Percentiles rank a stretch among this genome's conserved stretches.
Conservation (phyloP, 1,140 invertebrate species). For the Theocolax elegans region DNA sequence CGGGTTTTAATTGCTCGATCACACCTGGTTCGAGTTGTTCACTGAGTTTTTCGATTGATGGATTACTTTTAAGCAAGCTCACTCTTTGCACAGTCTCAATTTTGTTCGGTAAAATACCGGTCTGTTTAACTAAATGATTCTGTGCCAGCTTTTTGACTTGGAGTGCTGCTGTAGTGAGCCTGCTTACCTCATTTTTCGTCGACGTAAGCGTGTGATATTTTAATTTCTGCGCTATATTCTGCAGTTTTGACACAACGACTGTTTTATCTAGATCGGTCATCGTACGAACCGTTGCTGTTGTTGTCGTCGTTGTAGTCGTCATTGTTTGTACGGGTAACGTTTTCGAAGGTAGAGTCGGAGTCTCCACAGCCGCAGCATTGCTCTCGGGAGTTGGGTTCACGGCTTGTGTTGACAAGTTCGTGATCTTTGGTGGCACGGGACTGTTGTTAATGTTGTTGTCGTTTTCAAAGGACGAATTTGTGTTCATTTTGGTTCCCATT, state of each 20-base stretch:
- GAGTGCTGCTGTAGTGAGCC: slow-evolving; percentile 49
- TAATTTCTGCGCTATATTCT: slow-evolving; percentile 55
- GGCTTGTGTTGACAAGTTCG: slow-evolving; percentile 42
- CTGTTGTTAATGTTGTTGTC: slow-evolving; percentile 33
- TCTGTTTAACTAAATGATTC: slow-evolving; percentile 54
- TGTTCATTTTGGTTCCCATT: slow-evolving; percentile 42
- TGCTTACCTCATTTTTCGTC: slow-evolving; percentile 50
- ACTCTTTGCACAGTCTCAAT: slow-evolving; percentile 54
- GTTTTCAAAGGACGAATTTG: slow-evolving; percentile 51
- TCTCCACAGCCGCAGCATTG: slow-evolving; percentile 42
- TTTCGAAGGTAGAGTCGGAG: background rate
- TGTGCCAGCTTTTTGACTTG: slow-evolving; percentile 54
- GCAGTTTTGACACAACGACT: slow-evolving; percentile 41
- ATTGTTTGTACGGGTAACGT: background rate
- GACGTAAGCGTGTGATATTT: slow-evolving; percentile 58
- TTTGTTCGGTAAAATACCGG: slow-evolving; percentile 44
- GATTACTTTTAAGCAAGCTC: slow-evolving; percentile 57
- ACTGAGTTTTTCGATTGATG: slow-evolving; percentile 45
- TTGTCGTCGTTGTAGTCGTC: background rate
- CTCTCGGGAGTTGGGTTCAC: slow-evolving; percentile 46
- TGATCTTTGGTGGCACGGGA: slow-evolving; percentile 46
- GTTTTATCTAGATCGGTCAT: slow-evolving; percentile 41
- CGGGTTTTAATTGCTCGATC: slow-evolving; percentile 46
- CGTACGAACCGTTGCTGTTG: background rate
- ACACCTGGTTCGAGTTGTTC: slow-evolving; percentile 33